These are phyloP conservation scores for Amblyraja radiata DNA, from an alignment of 2,797 vertebrate species.

Conservation along the genomic window DNA sequence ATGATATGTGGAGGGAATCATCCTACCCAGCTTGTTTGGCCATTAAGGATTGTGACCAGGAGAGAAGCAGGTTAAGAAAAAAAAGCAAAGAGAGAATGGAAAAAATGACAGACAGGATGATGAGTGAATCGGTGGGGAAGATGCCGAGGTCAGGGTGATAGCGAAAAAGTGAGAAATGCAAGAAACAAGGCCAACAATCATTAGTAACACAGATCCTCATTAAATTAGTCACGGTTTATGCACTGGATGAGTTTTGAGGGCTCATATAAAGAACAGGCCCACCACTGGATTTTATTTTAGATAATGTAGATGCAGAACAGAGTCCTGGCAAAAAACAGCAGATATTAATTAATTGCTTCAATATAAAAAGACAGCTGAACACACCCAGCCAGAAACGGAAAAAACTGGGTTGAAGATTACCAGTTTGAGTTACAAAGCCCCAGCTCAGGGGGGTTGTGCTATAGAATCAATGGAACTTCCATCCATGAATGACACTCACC, in stretches of 20 bases:
- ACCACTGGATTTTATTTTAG: background rate
- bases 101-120: background rate
- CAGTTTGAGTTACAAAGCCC: background rate
- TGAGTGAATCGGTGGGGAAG: no score
- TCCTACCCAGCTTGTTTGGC: background rate
- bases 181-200: background rate
- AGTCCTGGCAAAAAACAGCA: background rate
- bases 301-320: background rate
- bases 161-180: background rate
- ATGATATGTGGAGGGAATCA: background rate
- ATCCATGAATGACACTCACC: slow-evolving; percentile 53
- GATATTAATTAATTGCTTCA: background rate
- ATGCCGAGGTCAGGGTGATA: background rate
- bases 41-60: background rate
- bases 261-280: background rate
- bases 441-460: background rate
- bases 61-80: no score
- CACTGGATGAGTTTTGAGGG: background rate
- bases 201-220: background rate
- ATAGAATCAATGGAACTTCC: background rate
- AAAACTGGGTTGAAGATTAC: background rate
- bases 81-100: background rate
- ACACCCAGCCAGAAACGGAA: background rate
- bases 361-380: background rate
- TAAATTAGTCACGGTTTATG: background rate